phyloP scores from a whole-genome alignment of 2,888 invertebrate genomes.

The Atrina japonica region DNA sequence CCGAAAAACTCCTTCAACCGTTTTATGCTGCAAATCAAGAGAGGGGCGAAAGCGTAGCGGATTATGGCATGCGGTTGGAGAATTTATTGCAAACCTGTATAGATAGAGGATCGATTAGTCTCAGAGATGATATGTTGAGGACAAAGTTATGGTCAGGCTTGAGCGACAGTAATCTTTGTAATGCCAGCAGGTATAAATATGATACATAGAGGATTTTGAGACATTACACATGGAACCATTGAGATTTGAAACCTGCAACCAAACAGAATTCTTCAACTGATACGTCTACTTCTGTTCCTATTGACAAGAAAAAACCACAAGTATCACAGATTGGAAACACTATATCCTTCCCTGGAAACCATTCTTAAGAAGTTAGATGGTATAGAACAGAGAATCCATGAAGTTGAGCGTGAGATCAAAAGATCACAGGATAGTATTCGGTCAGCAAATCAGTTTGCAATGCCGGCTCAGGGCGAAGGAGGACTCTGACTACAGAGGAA shows the following conservation, averaged over 20 bases:
- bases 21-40: constrained; percentile 5
- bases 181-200: constrained; percentile 16
- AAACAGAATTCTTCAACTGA: background rate
- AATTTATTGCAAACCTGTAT: constrained; percentile 10
- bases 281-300: background rate
- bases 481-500: too few relatives aligned
- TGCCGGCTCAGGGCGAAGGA: too few relatives aligned
- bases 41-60: background rate
- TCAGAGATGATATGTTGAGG: constrained; percentile 1
- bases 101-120: background rate
- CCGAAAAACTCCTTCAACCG: background rate
- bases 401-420: background rate
- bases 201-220: constrained; percentile 13
- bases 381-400: background rate
- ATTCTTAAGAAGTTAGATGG: constrained; percentile 1
- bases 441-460: background rate
- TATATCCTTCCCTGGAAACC: background rate
- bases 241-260: background rate
- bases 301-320: background rate
- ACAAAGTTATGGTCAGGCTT: constrained; percentile 16
- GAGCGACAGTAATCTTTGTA: background rate
- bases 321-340: background rate
- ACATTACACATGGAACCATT: background rate
- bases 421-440: background rate
- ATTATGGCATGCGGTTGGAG: background rate